Percentiles rank a stretch among this genome's conserved stretches.
Conservation (phyloP, 1,140 invertebrate genomes). For the Zeugodacus cucurbitae region DNA sequence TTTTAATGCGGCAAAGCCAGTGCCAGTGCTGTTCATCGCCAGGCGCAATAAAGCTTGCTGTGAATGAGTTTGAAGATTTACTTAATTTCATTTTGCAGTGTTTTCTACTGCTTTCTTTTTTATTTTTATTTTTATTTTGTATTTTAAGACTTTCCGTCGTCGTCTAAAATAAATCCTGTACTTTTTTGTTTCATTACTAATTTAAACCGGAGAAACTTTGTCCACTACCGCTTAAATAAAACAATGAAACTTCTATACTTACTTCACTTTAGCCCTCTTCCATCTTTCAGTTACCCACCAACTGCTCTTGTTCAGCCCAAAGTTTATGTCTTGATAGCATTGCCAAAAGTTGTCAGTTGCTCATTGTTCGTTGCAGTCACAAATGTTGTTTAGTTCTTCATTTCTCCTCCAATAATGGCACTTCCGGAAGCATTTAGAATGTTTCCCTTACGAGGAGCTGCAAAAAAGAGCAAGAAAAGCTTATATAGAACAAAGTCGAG, state of each 20-base stretch:
- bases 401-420: conserved; percentile 1
- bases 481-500: neutral
- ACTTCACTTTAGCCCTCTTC: neutral
- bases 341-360: neutral
- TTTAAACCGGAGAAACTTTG: neutral
- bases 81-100: too few relatives aligned
- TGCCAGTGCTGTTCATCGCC: neutral
- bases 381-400: conserved; percentile 29
- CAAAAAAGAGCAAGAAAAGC: neutral
- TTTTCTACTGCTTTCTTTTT: neutral
- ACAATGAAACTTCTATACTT: neutral
- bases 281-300: too few relatives aligned
- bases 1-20: neutral
- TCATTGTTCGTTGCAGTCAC: neutral
- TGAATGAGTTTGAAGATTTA: conserved; percentile 21
- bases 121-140: too few relatives aligned
- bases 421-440: conserved; percentile 36
- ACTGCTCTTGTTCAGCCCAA: too few relatives aligned
- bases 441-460: neutral
- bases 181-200: neutral
- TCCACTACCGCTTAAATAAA: neutral
- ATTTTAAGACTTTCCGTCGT: too few relatives aligned
- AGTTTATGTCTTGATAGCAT: too few relatives aligned
- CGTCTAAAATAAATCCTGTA: neutral
- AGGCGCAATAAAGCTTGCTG: neutral